phyloP scores from a whole-genome alignment of 2,888 invertebrate species.

The Meghimatium bilineatum region DNA sequence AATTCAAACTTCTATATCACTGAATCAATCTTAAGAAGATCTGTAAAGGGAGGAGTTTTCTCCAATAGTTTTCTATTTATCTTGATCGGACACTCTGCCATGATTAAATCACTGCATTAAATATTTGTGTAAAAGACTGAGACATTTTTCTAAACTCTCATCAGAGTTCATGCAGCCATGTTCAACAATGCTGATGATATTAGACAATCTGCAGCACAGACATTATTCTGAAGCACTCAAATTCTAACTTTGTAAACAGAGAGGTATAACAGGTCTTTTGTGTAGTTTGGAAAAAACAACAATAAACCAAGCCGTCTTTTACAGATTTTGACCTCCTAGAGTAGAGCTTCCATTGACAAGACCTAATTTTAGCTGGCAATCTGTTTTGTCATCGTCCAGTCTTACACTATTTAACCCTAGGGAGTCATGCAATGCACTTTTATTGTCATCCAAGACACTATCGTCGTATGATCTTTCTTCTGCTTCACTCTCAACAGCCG shows the following conservation, averaged over 20 bases:
- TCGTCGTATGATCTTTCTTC: background rate
- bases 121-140: background rate
- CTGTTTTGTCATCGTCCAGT: conserved; percentile 36
- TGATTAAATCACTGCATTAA: too few species aligned
- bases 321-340: conserved; percentile 9
- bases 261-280: background rate
- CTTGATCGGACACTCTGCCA: too few species aligned
- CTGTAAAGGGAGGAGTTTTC: too few species aligned
- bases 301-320: background rate
- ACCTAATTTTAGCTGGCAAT: conserved; percentile 24
- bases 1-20: too few species aligned
- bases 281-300: conserved; percentile 1
- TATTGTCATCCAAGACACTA: conserved; percentile 29
- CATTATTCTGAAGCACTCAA: background rate
- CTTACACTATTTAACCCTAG: conserved; percentile 32
- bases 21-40: too few species aligned
- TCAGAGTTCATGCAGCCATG: conserved; percentile 8
- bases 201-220: conserved; percentile 2
- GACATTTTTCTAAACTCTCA: background rate
- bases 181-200: background rate
- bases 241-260: background rate
- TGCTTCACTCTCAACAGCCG: background rate
- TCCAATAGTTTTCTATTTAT: too few species aligned
- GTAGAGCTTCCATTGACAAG: conserved; percentile 35
- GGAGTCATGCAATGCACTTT: conserved; percentile 21